Evolutionary conservation across 2,113 vertebrate species (phyloP), one percentile per base, ranked within the genome.

Genomic region (Ranitomeya variabilis): DNA sequence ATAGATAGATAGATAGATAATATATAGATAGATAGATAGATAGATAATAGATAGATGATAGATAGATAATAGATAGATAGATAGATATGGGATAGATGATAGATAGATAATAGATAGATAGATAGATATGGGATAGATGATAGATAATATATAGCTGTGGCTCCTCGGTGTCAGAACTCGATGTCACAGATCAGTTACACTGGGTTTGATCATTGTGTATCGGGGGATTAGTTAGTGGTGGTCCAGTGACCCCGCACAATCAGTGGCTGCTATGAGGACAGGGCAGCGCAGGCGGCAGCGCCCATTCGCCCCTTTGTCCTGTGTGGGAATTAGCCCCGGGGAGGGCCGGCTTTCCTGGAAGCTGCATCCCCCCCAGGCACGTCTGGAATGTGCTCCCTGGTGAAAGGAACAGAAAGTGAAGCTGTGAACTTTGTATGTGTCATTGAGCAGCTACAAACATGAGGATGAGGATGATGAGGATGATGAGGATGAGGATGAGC

Each of bases 331-430:
- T 9, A 55, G 73, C 60, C 81, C 81, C 26, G 14, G 71, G 85
- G 73, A 21, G 84, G 85, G 73, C 31, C 37, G 79, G n/a, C 45
- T 78, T 89, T 89, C 80, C 87, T 83, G 87, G 87, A 88, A 88
- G 87, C 45, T 77, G 13, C 12, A 18, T 31, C 21, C 55, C 55
- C 55, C 26, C 54, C 79, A 7, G 60, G 71, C 55, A 83, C 21
- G 59, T 19, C n/a, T 55, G 87, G 87, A 89, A 89, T 84, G 45
- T 78, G 37, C 31, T 64, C 87, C 51, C 69, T 83, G 67, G 9
- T 19, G 71, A 84, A 67, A 78, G 71, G 11, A 78, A 31, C 45
- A 31, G 66, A 76, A 66, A 66, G 80, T 12, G 71, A 76, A 82
- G 57, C 55, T 83, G 19, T 83, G 62, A 88, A 77, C 67, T 59